Percentiles rank a stretch among this genome's conserved stretches.
These are phyloP conservation scores for Martes flavigula DNA, from an alignment of 2,797 vertebrate genomes.

Conservation along the genomic window DNA sequence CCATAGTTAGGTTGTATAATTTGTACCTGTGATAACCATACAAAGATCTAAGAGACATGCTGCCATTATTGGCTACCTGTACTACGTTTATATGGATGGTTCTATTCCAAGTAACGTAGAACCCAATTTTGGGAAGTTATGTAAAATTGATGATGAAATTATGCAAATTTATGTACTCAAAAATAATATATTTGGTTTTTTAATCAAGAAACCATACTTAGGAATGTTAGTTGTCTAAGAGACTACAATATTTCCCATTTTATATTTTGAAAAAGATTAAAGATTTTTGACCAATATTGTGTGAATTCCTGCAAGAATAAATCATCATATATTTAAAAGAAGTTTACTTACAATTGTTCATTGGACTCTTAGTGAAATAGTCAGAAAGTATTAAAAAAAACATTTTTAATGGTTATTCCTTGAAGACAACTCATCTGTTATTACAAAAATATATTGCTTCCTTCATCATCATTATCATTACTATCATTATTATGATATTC, in stretches of 20 bases:
- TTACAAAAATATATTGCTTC: neutral
- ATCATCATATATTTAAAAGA: neutral
- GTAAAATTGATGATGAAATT: neutral
- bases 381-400: neutral
- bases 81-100: neutral
- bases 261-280: neutral
- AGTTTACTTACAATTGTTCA: fast-evolving
- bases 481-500: neutral
- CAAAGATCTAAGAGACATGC: neutral
- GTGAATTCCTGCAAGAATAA: neutral
- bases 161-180: neutral
- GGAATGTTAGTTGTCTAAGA: neutral
- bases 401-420: neutral
- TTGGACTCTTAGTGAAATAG: neutral
- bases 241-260: neutral
- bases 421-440: neutral
- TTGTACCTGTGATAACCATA: neutral
- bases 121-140: neutral
- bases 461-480: neutral
- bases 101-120: neutral
- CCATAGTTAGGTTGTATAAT: neutral
- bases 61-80: neutral
- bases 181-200: neutral
- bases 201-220: neutral
- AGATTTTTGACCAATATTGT: neutral